Evolutionary conservation across 2,113 vertebrate genomes (phyloP).

Genomic region (Sturnira hondurensis): DNA sequence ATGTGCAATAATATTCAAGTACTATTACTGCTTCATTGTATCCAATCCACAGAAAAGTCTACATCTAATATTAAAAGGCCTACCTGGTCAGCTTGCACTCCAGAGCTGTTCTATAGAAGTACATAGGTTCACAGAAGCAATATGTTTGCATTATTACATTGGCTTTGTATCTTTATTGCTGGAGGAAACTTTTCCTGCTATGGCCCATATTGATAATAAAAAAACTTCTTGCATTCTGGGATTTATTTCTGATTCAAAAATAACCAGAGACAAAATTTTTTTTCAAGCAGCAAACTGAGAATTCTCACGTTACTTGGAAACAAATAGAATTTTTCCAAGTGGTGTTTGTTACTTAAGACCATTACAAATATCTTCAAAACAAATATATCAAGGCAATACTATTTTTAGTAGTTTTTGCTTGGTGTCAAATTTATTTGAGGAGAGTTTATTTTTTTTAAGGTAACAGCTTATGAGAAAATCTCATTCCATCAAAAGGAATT

Average conservation of each 20-base stretch:
- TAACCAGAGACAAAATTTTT: not conserved
- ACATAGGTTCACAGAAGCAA: not conserved
- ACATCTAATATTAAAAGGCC: not conserved
- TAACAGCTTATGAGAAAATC: slow-evolving; percentile 1
- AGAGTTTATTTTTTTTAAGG: not conserved
- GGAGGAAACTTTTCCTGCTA: not conserved
- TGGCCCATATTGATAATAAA: not conserved
- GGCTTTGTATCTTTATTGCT: not conserved
- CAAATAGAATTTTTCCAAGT: slow-evolving; percentile 3
- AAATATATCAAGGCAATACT: not conserved
- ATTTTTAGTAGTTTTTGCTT: slow-evolving; percentile 22
- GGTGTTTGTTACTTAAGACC: not conserved
- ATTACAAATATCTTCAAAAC: not conserved
- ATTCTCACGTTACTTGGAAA: slow-evolving; percentile 32
- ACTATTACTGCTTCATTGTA: not conserved
- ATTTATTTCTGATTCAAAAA: slow-evolving; percentile 25
- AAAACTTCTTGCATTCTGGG: not conserved
- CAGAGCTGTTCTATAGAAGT: not conserved
- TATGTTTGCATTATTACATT: not conserved
- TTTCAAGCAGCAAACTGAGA: not conserved
- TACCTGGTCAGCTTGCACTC: not conserved
- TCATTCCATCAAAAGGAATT: not conserved
- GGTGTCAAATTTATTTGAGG: slow-evolving; percentile 16
- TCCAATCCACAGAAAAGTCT: not conserved
- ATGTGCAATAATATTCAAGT: not conserved